Evolutionary conservation across 2,888 invertebrate genomes (phyloP).

Genomic region (Pogonocherus hispidulus): DNA sequence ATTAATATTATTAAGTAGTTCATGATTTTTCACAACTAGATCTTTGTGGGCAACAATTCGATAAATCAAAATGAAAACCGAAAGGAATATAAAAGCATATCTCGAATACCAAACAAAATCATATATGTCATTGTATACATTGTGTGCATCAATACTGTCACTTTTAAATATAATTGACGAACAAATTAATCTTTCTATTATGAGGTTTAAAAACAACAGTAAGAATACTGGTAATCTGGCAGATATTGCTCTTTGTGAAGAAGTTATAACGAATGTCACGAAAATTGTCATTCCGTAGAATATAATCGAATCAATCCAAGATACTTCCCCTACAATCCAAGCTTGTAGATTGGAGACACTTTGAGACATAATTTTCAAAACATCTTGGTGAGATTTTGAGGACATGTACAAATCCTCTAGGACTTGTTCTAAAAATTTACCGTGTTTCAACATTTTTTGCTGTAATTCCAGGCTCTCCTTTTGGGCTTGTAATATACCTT

Average conservation of each 20-base stretch:
- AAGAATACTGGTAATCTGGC: conserved; percentile 73
- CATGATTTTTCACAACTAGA: conserved; percentile 66
- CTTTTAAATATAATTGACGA: conserved; percentile 45
- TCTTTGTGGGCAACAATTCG: conserved; percentile 67
- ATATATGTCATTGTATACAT: conserved; percentile 65
- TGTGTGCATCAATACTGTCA: conserved; percentile 51
- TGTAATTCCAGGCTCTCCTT: conserved; percentile 69
- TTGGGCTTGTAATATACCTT: conserved; percentile 68
- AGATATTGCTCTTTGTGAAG: conserved; percentile 70
- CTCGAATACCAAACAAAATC: conserved; percentile 68
- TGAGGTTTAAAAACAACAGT: conserved; percentile 70
- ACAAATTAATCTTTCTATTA: conserved; percentile 69
- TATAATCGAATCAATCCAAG: conserved; percentile 75
- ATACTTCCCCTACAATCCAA: conserved; percentile 76
- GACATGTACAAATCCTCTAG: conserved; percentile 70
- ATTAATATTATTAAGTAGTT: conserved; percentile 66
- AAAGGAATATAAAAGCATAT: conserved; percentile 64
- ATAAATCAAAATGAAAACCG: conserved; percentile 61
- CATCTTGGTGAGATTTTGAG: conserved; percentile 70
- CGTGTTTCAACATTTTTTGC: conserved; percentile 70
- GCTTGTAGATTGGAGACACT: conserved; percentile 71
- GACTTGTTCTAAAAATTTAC: conserved; percentile 71
- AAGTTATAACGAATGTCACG: conserved; percentile 72
- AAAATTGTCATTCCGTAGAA: conserved; percentile 72
- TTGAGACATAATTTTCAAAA: conserved; percentile 65